A percentile compares a stretch with the other conserved stretches of the same genome.
These are phyloP conservation scores for Galagoides demidoff DNA, from an alignment of 2,797 vertebrate species.

Conservation along the genomic window DNA sequence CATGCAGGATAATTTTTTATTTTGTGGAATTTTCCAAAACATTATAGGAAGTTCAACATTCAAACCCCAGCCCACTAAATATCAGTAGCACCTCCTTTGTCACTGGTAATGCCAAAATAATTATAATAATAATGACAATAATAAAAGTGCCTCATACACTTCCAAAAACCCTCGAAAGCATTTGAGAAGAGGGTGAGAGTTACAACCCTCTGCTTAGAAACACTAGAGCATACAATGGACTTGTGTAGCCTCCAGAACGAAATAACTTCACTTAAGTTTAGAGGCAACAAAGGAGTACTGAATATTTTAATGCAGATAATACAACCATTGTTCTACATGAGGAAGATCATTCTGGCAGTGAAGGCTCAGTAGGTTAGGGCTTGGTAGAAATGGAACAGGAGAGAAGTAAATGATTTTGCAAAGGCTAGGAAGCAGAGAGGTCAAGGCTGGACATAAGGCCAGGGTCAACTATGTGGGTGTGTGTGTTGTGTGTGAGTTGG, in stretches of 20 bases:
- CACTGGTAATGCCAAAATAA: neutral
- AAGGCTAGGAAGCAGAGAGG: neutral
- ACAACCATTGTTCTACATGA: neutral
- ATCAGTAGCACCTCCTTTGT: neutral
- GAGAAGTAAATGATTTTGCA: neutral
- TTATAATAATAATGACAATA: neutral
- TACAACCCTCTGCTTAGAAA: neutral
- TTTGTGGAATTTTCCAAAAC: neutral
- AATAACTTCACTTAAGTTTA: neutral
- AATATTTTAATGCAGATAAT: neutral
- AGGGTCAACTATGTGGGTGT: neutral
- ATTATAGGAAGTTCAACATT: neutral
- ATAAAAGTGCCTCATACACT: neutral
- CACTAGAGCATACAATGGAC: neutral
- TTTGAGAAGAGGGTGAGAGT: neutral
- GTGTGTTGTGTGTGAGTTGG: neutral
- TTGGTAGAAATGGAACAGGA: neutral
- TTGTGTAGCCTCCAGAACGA: neutral
- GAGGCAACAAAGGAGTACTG: neutral
- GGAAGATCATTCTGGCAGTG: neutral
- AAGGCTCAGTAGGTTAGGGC: neutral
- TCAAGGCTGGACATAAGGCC: neutral
- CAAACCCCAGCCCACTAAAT: neutral
- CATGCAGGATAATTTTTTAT: neutral
- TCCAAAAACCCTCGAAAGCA: neutral